phyloP scores from a whole-genome alignment of 2,888 invertebrate genomes.

The Apodemia hepburni region DNA sequence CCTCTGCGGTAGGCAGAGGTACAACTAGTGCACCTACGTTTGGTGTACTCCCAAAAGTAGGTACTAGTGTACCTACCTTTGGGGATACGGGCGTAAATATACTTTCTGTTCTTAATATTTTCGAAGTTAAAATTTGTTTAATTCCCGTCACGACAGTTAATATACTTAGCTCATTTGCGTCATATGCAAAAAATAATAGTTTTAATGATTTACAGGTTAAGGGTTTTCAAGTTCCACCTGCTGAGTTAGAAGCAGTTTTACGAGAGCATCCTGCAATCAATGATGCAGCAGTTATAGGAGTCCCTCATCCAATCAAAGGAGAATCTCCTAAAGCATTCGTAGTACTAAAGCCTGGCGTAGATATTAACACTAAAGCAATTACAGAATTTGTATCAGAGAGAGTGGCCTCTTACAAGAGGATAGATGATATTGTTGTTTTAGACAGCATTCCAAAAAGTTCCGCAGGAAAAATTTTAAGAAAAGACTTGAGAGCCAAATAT shows the following conservation, averaged over 20 bases:
- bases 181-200: too few relatives aligned
- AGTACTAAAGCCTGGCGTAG: constrained; percentile 59
- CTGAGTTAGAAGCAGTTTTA: constrained; percentile 90
- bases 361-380: constrained; percentile 74
- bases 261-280: constrained; percentile 86
- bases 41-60: too few relatives aligned
- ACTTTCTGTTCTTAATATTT: too few relatives aligned
- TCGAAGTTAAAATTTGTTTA: too few relatives aligned
- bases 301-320: constrained; percentile 84
- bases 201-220: constrained; percentile 69
- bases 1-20: too few relatives aligned
- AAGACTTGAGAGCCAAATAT: constrained; percentile 70
- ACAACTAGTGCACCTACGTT: too few relatives aligned
- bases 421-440: constrained; percentile 84
- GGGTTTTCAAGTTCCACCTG: constrained; percentile 91
- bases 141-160: too few relatives aligned
- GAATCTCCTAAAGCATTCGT: constrained; percentile 91
- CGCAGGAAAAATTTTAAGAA: constrained; percentile 89
- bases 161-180: too few relatives aligned
- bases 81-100: too few relatives aligned
- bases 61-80: too few relatives aligned
- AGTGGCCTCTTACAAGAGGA: constrained; percentile 88
- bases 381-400: constrained; percentile 82
- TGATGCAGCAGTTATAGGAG: constrained; percentile 93
- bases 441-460: constrained; percentile 87